These are phyloP conservation scores for Calameuta filiformis DNA, from an alignment of 2,888 invertebrate species.

Conservation along the genomic window DNA sequence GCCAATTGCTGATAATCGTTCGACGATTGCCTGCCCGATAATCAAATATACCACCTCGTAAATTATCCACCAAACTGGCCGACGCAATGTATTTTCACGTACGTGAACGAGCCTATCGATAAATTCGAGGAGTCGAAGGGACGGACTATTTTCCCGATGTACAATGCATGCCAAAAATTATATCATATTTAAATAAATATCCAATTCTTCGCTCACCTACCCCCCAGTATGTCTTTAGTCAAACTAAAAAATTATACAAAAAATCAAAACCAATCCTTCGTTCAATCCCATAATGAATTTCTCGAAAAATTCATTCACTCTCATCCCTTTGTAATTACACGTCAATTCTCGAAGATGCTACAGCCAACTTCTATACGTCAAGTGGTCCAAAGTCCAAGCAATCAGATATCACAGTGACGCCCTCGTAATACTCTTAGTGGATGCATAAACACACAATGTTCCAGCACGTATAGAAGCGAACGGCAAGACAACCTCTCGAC, in stretches of 20 bases:
- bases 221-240: too few relatives aligned
- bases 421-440: not conserved
- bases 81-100: conserved; percentile 39
- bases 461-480: not conserved
- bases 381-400: conserved; percentile 27
- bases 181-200: too few relatives aligned
- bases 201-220: too few relatives aligned
- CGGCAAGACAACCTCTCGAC: not conserved
- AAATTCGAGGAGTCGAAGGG: not conserved
- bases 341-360: not conserved
- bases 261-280: too few relatives aligned
- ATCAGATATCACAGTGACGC: conserved; percentile 14
- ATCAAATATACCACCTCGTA: conserved; percentile 41
- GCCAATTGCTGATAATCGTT: conserved; percentile 50
- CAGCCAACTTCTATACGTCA: conserved; percentile 24
- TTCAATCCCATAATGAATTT: too few relatives aligned
- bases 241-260: too few relatives aligned
- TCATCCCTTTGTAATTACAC: too few relatives aligned
- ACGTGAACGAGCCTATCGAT: conserved; percentile 41
- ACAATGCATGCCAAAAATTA: too few relatives aligned
- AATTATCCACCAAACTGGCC: conserved; percentile 31
- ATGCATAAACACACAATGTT: conserved; percentile 1
- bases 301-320: too few relatives aligned
- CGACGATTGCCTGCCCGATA: conserved; percentile 48
- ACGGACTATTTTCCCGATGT: too few relatives aligned